A percentile compares a stretch with the other conserved stretches of the same genome.
Conservation (phyloP, 2,113 vertebrate species). For the Amphiprion percula region DNA sequence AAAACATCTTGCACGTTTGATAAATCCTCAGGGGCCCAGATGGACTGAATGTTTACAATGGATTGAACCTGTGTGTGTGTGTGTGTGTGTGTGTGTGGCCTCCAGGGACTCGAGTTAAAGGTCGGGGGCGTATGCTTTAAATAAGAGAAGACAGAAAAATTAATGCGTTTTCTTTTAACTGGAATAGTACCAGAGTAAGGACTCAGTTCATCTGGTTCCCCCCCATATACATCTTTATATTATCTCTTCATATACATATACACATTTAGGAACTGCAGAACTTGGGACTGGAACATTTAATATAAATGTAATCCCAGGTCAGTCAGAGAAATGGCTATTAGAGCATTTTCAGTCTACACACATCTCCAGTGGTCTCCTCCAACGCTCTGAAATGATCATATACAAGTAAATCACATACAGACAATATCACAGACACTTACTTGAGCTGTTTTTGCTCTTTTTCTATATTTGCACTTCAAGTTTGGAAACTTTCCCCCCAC, state of each 20-base stretch:
- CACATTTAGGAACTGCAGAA: slow-evolving; percentile 70
- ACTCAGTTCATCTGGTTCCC: slow-evolving; percentile 67
- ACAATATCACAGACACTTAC: slow-evolving; percentile 68
- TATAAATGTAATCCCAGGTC: slow-evolving; percentile 82
- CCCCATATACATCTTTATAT: slow-evolving; percentile 53
- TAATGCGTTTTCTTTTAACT: slow-evolving; percentile 28
- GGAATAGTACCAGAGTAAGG: slow-evolving; percentile 44
- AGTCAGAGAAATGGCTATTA: slow-evolving; percentile 70
- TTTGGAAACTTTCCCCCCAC: slow-evolving; percentile 20
- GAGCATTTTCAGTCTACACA: slow-evolving; percentile 59
- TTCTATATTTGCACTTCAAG: slow-evolving; percentile 60
- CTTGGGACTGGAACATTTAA: slow-evolving; percentile 79
- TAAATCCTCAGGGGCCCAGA: slow-evolving; percentile 46
- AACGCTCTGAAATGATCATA: slow-evolving; percentile 46
- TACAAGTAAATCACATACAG: slow-evolving; percentile 64
- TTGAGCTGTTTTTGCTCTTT: slow-evolving; percentile 58
- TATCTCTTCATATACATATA: slow-evolving; percentile 66
- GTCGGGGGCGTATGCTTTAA: slow-evolving; percentile 21
- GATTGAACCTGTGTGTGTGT: slow-evolving; percentile 8
- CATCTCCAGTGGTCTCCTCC: slow-evolving; percentile 53
- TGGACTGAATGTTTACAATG: slow-evolving; percentile 67
- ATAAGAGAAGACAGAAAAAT: background rate
- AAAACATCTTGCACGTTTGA: slow-evolving; percentile 64
- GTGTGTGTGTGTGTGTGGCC: background rate
- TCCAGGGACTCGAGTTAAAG: slow-evolving; percentile 24